Evolutionary conservation across 2,888 invertebrate species (phyloP), one percentile per base, ranked within the genome.

Genomic region (Parelbella ahira): DNA sequence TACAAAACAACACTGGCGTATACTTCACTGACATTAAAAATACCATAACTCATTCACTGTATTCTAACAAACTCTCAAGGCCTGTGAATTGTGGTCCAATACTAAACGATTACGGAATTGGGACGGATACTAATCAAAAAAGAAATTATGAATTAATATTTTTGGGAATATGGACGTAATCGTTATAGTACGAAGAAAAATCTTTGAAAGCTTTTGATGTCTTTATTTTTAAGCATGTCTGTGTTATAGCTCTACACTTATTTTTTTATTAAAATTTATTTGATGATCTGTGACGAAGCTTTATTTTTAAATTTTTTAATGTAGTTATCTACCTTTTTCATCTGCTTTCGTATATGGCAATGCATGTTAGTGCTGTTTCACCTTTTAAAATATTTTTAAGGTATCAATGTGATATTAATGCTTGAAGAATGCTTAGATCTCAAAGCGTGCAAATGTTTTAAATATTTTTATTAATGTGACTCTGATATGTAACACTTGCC

Each of bases 1-100:
- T 73, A 84, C 86, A 83, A 73, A 62, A 84, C 86, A 59, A 84
- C 83, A 86, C 83, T 81, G 77, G 75, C 76, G 80, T 79, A 76
- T 79, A 81, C 84, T 82, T 83, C 82, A 86, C 83, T 77, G 69
- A 87, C 84, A 82, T 84, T 67, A 69, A 63, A 77, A 59, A 55
- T 69, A 77, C 74, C 80, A 77, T 78, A 53, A 68, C 69, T 66
- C 74, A 79, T 78, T 81, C 73, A 79, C 89, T 79, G 79, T 84
- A 69, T 77, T 82, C 65, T 56, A 60, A 72, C 64, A 74, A 63
- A 59, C 57, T 65, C n/a, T n/a, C 68, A 75, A 42, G 67, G 75
- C 80, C 72, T 83, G 74, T 78, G 73, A 81, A 77, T 34, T 78
- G 78, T 78, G 79, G 73, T 80, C 73, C 60, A 49, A 51, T 65